These are phyloP conservation scores for Leptobrachium ailaonicum DNA, from an alignment of 2,113 vertebrate genomes.

Conservation along the genomic window DNA sequence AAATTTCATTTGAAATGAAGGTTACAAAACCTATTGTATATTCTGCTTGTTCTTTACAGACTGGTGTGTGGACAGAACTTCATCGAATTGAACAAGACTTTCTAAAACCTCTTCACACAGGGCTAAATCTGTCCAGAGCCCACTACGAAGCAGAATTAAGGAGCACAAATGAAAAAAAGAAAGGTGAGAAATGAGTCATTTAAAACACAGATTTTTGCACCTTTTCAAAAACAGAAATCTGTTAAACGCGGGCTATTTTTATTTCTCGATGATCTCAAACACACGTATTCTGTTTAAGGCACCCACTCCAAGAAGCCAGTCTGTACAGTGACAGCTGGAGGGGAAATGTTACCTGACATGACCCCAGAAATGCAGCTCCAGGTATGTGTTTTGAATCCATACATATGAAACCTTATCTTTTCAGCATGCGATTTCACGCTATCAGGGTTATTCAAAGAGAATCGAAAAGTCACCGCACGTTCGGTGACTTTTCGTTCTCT, in stretches of 20 bases:
- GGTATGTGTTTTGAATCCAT: slow-evolving; percentile 61
- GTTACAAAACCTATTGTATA: slow-evolving; percentile 3
- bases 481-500: too few species aligned
- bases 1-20: too few species aligned
- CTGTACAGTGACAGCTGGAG: slow-evolving; percentile 68
- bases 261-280: slow-evolving; percentile 5
- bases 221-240: neutral
- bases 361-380: slow-evolving; percentile 82
- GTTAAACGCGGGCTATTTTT: neutral
- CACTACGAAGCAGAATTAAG: slow-evolving; percentile 86
- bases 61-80: slow-evolving; percentile 77
- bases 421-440: too few species aligned
- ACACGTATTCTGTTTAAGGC: slow-evolving; percentile 49
- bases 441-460: too few species aligned
- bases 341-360: slow-evolving; percentile 74
- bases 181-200: slow-evolving; percentile 63
- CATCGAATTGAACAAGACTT: slow-evolving; percentile 76
- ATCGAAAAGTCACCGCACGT: too few species aligned
- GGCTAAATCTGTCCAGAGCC: slow-evolving; percentile 84
- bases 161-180: slow-evolving; percentile 75
- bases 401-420: neutral
- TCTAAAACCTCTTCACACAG: slow-evolving; percentile 78
- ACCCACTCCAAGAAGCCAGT: slow-evolving; percentile 54
- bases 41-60: slow-evolving; percentile 63
- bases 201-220: slow-evolving; percentile 16